These are phyloP conservation scores for Drosophila macrospina DNA, from an alignment of 2,888 invertebrate genomes.

Conservation along the genomic window DNA sequence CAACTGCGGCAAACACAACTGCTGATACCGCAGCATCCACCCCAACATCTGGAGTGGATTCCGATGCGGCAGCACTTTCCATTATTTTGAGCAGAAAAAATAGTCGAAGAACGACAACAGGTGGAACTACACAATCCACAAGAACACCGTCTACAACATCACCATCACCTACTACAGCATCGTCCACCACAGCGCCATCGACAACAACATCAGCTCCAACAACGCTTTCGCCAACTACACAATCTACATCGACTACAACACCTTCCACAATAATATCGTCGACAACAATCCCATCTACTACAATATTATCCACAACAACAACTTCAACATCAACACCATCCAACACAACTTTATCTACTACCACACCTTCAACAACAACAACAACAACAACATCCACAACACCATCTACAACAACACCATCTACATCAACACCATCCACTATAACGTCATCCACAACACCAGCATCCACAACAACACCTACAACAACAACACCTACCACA, in stretches of 20 bases:
- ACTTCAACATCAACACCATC: neutral
- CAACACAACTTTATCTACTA: neutral
- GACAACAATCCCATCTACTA: neutral
- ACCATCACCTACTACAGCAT: neutral
- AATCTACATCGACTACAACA: constrained; percentile 1
- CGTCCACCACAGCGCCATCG: neutral
- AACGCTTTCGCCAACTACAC: neutral
- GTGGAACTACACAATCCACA: neutral
- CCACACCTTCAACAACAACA: neutral
- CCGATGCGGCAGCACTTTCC: too few species aligned
- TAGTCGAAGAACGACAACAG: too few species aligned
- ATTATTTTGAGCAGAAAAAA: too few species aligned
- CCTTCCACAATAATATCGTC: neutral
- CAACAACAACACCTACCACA: neutral
- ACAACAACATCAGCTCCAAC: neutral
- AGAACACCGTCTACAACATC: neutral
- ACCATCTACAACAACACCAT: neutral
- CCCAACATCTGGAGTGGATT: too few species aligned
- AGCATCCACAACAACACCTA: neutral
- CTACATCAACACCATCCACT: neutral
- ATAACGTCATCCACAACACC: neutral
- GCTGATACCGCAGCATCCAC: neutral
- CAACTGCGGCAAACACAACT: constrained; percentile 1
- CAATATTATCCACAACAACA: neutral
- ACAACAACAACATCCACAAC: neutral